Evolutionary conservation across 2,797 vertebrate genomes (phyloP).

Genomic region (Caiman crocodilus): DNA sequence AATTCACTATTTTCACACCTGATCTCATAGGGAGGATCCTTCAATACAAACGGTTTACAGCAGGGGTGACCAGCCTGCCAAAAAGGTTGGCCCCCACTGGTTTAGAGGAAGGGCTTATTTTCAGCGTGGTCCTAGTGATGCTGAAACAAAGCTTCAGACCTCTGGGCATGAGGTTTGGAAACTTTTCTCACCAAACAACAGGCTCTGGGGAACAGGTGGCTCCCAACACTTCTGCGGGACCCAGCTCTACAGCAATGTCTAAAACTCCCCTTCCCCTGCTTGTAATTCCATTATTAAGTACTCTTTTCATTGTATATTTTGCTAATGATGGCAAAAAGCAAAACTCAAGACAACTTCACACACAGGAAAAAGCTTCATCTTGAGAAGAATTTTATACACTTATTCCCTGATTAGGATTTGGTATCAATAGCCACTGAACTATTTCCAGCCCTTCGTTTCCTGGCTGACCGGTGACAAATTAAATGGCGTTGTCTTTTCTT

Average conservation of each 20-base stretch:
- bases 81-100: no score
- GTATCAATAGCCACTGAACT: not conserved
- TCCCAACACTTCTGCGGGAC: not conserved
- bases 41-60: constrained; percentile 58
- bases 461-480: not conserved
- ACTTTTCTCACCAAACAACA: constrained; percentile 3
- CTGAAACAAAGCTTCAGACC: constrained; percentile 44
- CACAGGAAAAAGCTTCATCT: not conserved
- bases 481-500: not conserved
- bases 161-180: constrained; percentile 45
- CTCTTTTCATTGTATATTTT: not conserved
- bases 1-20: constrained; percentile 64
- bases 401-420: not conserved
- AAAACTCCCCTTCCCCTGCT: not conserved
- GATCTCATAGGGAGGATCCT: constrained; percentile 67
- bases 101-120: constrained; percentile 62
- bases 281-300: not conserved
- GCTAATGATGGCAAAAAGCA: not conserved
- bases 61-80: not conserved
- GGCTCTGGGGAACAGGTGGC: not conserved
- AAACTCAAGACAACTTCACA: not conserved
- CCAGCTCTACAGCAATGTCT: not conserved
- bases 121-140: not conserved
- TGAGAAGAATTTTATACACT: not conserved
- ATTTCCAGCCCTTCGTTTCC: not conserved